Conservation (phyloP, 1,140 invertebrate species). For the Papilio polytes region DNA sequence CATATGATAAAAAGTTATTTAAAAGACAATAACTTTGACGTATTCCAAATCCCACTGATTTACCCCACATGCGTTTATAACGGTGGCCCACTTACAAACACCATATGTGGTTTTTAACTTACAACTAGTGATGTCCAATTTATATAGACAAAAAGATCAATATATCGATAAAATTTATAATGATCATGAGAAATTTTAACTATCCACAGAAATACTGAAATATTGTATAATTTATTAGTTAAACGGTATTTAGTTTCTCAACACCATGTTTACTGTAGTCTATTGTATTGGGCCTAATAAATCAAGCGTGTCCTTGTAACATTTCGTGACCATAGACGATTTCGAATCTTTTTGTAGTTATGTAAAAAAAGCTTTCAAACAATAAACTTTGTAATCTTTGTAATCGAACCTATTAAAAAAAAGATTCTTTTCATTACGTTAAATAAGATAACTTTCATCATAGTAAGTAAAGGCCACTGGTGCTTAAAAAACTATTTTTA, state of each 20-base stretch:
- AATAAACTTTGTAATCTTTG: constrained; percentile 28
- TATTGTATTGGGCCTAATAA: constrained; percentile 39
- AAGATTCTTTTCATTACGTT: constrained; percentile 16
- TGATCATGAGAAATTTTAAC: not conserved
- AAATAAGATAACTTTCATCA: constrained; percentile 5
- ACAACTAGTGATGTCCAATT: constrained; percentile 44
- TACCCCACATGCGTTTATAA: constrained; percentile 46
- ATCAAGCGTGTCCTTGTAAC: constrained; percentile 62
- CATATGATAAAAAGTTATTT: constrained; percentile 20
- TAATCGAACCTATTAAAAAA: constrained; percentile 12
- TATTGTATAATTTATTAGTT: constrained; percentile 38
- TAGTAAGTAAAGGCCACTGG: not conserved
- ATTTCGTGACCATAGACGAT: constrained; percentile 64
- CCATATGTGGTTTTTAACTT: constrained; percentile 48
- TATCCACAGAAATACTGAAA: not conserved
- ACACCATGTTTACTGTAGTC: constrained; percentile 31
- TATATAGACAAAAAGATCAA: too few species aligned
- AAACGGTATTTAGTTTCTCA: constrained; percentile 11
- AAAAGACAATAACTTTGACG: constrained; percentile 36
- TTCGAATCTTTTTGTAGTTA: constrained; percentile 58
- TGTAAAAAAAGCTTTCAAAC: constrained; percentile 38
- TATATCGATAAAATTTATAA: not conserved
- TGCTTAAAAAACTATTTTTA: not conserved
- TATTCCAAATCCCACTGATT: constrained; percentile 32
- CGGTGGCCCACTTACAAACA: constrained; percentile 59